Base-by-base conservation (phyloP, 2,888 invertebrate genomes). In the Caenorhabditis sp. region DNA sequence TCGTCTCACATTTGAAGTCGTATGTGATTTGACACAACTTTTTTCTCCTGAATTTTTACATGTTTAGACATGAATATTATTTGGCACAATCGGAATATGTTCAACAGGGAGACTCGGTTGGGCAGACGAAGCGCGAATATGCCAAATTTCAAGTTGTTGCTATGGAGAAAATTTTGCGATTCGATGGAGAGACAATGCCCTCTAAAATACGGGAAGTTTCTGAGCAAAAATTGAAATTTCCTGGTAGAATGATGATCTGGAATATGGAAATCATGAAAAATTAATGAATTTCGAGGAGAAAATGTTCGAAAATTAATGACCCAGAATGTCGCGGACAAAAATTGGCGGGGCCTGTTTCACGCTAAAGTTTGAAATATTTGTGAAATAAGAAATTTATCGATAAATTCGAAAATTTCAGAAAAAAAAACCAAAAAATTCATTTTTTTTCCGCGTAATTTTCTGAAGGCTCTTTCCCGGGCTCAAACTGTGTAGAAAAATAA, bases 31-130 rank as follows among this genome's bases (percentile, higher is more conserved):
- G n/a, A n/a, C n/a, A n/a, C n/a, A n/a, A n/a, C n/a, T n/a, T n/a
- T n/a, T n/a, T n/a, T n/a, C n/a, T n/a, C n/a, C n/a, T n/a, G n/a
- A 49, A 36, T 26, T 6, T 23, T 26, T 4, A 37, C 17, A 17
- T 55, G 14, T 76, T 26, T 50, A 77, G 77, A 4, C 79, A 79
- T 43, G 77, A 79, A n/a, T 79, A 67, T 64, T 79, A 75, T 61
- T 27, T 79, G 14, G 50, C 68, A 19, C 76, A 70, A 51, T 77
- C 77, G 24, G 72, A 70, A 8, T 79, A 77, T 64, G n/a, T 79
- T 17, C 31, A 62, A 26, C 31, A 53, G 43, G 61, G 27, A 4
- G 58, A 64, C 4, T 12, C 57, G 0, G 63, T 66, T 21, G 72
- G 68, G 17, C 61, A 66, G 27, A 62, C 62, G 27, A 74, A 74